Percentiles rank a stretch among this genome's conserved stretches.
These are phyloP conservation scores for Ooceraea biroi DNA, from an alignment of 1,140 invertebrate species.

Conservation along the genomic window DNA sequence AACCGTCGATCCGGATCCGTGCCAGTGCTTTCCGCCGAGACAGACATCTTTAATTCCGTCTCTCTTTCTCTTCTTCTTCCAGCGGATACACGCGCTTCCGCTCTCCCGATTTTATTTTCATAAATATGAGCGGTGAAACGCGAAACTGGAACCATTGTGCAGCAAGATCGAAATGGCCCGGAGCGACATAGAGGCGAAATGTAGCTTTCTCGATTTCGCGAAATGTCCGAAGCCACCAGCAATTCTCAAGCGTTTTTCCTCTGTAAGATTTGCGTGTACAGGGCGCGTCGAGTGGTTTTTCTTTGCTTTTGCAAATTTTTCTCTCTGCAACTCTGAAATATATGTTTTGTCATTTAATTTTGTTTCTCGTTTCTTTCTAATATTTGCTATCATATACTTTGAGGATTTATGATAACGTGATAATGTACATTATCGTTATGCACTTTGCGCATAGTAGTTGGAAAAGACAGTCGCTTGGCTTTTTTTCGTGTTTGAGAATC, in stretches of 20 bases:
- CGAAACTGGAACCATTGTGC: constrained; percentile 15
- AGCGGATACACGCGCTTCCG: background rate
- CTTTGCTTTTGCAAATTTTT: background rate
- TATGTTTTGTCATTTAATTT: constrained; percentile 12
- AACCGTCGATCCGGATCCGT: constrained; percentile 29
- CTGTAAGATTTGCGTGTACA: background rate
- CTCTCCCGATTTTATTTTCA: constrained; percentile 41
- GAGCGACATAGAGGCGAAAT: background rate
- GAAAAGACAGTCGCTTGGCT: background rate
- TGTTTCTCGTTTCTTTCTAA: background rate
- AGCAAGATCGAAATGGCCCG: constrained; percentile 12
- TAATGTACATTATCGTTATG: background rate
- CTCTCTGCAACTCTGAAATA: background rate
- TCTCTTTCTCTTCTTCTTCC: constrained; percentile 1
- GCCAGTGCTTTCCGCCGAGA: background rate
- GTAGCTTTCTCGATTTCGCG: constrained; percentile 2
- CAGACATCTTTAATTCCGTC: constrained; percentile 43
- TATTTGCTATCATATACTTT: background rate
- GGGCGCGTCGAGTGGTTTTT: background rate
- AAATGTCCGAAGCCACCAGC: constrained; percentile 18
- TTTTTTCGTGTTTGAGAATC: background rate
- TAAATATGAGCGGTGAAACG: constrained; percentile 43
- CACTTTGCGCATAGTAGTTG: background rate
- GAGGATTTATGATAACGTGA: background rate
- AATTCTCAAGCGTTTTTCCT: background rate